Conservation (phyloP, 1,140 invertebrate genomes). For the Drosophila nasuta region DNA sequence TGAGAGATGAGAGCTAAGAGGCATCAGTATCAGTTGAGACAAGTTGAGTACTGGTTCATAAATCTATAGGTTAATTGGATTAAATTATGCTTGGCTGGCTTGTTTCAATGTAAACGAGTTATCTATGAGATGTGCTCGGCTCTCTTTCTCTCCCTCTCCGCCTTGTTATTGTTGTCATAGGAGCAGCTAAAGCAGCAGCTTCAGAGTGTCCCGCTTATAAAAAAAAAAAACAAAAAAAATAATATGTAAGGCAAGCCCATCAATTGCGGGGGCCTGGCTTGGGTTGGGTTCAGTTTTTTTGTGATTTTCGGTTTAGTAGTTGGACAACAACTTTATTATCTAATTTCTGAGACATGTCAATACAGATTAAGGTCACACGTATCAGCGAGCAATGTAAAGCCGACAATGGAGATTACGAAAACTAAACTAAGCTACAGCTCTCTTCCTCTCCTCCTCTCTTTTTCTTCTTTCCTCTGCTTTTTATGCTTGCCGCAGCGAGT, state of each 20-base stretch:
- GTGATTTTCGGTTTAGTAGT: constrained; percentile 22
- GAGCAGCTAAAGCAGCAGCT: constrained; percentile 8
- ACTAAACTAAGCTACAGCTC: constrained; percentile 2
- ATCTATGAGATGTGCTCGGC: constrained; percentile 7
- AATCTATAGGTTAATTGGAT: constrained; percentile 81
- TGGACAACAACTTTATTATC: constrained; percentile 73
- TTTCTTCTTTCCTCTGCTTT: neutral
- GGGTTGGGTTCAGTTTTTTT: constrained; percentile 6
- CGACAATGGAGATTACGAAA: constrained; percentile 73
- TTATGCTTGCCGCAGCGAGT: neutral
- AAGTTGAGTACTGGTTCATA: constrained; percentile 55
- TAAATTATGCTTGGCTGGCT: constrained; percentile 71
- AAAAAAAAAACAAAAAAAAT: neutral
- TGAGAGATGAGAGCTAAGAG: neutral
- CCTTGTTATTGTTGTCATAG: constrained; percentile 38
- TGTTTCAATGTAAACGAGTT: constrained; percentile 42
- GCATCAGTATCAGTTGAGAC: neutral
- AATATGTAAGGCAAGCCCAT: constrained; percentile 41
- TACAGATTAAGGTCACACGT: constrained; percentile 82
- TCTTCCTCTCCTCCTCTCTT: neutral
- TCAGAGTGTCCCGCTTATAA: constrained; percentile 2
- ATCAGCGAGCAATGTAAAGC: constrained; percentile 69
- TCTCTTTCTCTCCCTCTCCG: neutral
- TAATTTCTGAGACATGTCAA: constrained; percentile 80
- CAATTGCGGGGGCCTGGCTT: constrained; percentile 33